Base-by-base conservation (phyloP, 2,113 vertebrate species). In the Megatriorchis doriae region DNA sequence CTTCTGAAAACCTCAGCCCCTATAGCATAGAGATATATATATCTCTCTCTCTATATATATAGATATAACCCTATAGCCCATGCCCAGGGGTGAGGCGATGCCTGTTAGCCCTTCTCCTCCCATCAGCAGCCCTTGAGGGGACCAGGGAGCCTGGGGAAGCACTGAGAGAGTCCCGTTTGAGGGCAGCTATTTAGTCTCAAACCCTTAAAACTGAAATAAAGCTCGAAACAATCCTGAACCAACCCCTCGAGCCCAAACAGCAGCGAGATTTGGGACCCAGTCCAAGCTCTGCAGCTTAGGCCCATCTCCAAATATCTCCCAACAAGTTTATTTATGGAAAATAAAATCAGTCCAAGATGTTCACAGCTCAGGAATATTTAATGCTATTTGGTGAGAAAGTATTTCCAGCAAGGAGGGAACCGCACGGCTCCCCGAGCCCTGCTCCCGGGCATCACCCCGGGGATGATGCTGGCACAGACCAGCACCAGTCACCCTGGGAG, bases 291-390 rank as follows among this genome's bases (percentile, higher is more conserved):
- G 91, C 93, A 95, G 96, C 91, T 97, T 77, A 95, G 96, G 95
- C 94, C 95, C 97, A 85, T 95, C 96, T 97, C 97, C 96, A 96
- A 95, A 96, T 97, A 95, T 95, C 94, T 95, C 95, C 95, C 93
- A 95, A 97, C 95, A 93, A 94, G 91, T 95, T 97, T 97, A 94
- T 97, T 97, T 97, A 97, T 97, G 97, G 95, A 97, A 97, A 97
- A 95, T 88, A 94, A 90, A 95, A 97, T 91, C 96, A 91, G 94
- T 93, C 95, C 97, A 97, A 97, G 95, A 90, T 91, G 67, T 95
- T 97, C 93, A 68, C 94, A 89, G 96, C 95, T 97, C 95, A 89
- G 94, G 96, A 96, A 95, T 95, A 95, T 96, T 96, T 96, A 94
- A 93, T 85, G 89, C 87, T 94, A 42, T 96, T 91, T 91, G 93